Base-by-base conservation (phyloP, 2,888 invertebrate genomes). In the Labia minor region DNA sequence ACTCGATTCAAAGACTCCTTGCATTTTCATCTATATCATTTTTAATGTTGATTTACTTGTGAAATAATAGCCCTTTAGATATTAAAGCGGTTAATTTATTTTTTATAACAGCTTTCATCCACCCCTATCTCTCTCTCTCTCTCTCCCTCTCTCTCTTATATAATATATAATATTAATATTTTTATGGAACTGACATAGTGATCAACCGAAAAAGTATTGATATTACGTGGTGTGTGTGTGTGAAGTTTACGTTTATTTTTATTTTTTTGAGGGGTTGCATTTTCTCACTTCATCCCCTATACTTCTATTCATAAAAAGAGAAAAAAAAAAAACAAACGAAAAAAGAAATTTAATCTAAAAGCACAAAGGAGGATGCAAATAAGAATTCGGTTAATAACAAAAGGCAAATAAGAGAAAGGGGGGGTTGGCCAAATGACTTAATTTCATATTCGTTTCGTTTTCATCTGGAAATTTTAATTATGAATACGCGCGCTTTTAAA, bases 371-470 rank as follows among this genome's bases (percentile, higher is more conserved):
- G 49, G 49, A 49, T 49, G 49, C 49, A 49, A 49, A 49, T 49
- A 49, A 49, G 49, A 49, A 49, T 49, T 49, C 16, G 49, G 26
- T 16, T 49, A 49, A 49, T 49, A 49, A 49, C 49, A 49, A 49
- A 49, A 49, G 49, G 49, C 49, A 49, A 49, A 49, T 49, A 49
- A 49, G 49, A 49, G 49, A 49, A 49, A 4, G 3, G 49, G 49
- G 49, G 49, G n/a, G n/a, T n/a, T 49, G 49, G 49, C 49, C 26
- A 49, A 49, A 49, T 49, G 49, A 49, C 49, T 49, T 49, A 49
- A 49, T 49, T 49, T 49, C 49, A 49, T 49, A 49, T 49, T 49
- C 49, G 49, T 49, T 49, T 26, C 26, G 26, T 26, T 26, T 26
- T 26, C 26, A 26, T 6, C 26, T 26, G 26, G 26, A 8, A 26